Conservation (phyloP, 2,113 vertebrate genomes). For the Onychorhynchus coronatus region DNA sequence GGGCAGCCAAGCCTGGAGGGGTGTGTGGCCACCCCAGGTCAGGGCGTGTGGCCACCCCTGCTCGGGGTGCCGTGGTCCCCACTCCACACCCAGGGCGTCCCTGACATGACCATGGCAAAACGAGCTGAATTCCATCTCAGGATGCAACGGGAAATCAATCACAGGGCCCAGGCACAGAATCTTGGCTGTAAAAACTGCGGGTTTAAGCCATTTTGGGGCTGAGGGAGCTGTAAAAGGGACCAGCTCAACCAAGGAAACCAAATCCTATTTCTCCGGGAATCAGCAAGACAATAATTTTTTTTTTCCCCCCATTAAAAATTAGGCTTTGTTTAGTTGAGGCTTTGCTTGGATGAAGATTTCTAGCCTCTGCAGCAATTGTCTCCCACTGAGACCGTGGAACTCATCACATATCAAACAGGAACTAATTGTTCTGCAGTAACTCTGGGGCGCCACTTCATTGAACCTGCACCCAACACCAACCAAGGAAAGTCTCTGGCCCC, state of each 20-base stretch:
- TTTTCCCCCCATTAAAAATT: background rate
- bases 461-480: accelerated
- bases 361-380: accelerated
- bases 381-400: background rate
- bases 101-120: background rate
- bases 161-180: accelerated
- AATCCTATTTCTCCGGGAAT: background rate
- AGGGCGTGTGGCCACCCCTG: accelerated
- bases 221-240: background rate
- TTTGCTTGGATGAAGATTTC: background rate
- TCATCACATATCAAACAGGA: background rate
- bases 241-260: accelerated
- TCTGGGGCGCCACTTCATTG: background rate
- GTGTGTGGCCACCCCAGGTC: accelerated
- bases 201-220: background rate
- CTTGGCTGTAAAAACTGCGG: accelerated
- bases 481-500: background rate
- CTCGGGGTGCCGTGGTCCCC: background rate
- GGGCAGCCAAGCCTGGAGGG: background rate
- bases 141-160: background rate
- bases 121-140: background rate
- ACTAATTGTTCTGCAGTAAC: accelerated
- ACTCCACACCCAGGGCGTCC: background rate
- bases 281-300: accelerated
- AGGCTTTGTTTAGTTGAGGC: background rate